Evolutionary conservation across 2,113 vertebrate genomes (phyloP), one percentile per base, ranked within the genome.

Genomic region (Pangasianodon gigas): DNA sequence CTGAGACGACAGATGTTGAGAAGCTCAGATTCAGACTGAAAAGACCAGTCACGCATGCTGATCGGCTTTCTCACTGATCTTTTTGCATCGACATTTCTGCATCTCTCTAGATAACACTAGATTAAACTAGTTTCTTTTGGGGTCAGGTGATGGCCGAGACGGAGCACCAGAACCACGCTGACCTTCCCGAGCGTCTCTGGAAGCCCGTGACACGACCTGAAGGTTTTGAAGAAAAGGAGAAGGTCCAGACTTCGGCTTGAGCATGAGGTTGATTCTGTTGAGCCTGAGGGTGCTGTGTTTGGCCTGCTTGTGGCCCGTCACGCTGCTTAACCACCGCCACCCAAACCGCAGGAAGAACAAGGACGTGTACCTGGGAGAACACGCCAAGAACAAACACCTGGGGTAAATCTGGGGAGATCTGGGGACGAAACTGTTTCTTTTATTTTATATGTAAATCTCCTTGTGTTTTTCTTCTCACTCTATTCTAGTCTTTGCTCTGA

Each of bases 301-400:
- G 67, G 89, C 89, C 46, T 91, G 91, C 46, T 85, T 92, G 16
- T 93, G 91, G 89, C 92, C 91, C 0, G 84, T 88, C 29, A 69
- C 89, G 56, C 89, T 88, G 80, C 86, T 92, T 10, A 89, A 87
- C 21, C 85, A 85, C 67, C 87, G 62, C 16, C 48, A 83, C 32
- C 87, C 54, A 2, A 88, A 84, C 86, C 91, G 87, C 11, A 91
- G 87, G 88, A 92, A 90, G 54, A 87, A 92, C 84, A 93, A 92
- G 89, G 93, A 94, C 5, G 81, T 92, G n/a, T 88, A 89, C 46
- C 84, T 94, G 74, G 86, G 74, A 18, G 92, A 92, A 84, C 91
- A 92, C 13, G 65, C 54, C 83, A 92, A 92, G 60, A 85, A 91
- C 52, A 90, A 87, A 24, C 91, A 91, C 7, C 37, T 48, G 67